Evolutionary conservation across 2,888 invertebrate genomes (phyloP).

Genomic region (Neocrepidodera transversa): DNA sequence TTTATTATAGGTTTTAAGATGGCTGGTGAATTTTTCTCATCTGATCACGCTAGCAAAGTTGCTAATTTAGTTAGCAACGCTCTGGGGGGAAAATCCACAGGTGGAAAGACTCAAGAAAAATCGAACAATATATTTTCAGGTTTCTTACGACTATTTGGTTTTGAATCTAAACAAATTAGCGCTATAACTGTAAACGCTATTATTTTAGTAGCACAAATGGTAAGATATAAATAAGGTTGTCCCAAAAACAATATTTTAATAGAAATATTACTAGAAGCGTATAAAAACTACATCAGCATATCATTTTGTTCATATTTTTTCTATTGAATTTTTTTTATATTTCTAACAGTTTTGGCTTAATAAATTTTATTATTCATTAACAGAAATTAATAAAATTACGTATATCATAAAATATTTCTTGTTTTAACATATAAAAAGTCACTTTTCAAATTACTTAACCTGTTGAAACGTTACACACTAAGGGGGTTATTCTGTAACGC

Average conservation of each 20-base stretch:
- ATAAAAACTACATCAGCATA: not conserved
- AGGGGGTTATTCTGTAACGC: no score
- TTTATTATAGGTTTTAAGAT: slow-evolving; percentile 59
- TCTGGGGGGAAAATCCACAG: slow-evolving; percentile 55
- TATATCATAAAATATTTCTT: no score
- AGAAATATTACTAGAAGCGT: no score
- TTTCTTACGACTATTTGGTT: slow-evolving; percentile 74
- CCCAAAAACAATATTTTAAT: not conserved
- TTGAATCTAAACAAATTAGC: slow-evolving; percentile 78
- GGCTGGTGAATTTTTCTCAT: slow-evolving; percentile 62
- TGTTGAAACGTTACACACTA: no score
- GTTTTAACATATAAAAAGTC: no score
- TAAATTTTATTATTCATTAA: no score
- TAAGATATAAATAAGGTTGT: no score
- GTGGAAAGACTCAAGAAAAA: slow-evolving; percentile 18
- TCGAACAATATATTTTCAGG: slow-evolving; percentile 60
- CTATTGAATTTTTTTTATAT: no score
- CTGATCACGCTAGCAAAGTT: slow-evolving; percentile 65
- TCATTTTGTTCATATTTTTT: not conserved
- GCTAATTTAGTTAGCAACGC: slow-evolving; percentile 68
- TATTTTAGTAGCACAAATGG: slow-evolving; percentile 85
- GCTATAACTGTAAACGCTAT: slow-evolving; percentile 84
- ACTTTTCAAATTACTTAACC: no score
- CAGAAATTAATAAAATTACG: no score
- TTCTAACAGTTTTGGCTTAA: no score